Evolutionary conservation across 2,113 vertebrate genomes (phyloP), one percentile per base, ranked within the genome.

Genomic region (Polypterus bichir): DNA sequence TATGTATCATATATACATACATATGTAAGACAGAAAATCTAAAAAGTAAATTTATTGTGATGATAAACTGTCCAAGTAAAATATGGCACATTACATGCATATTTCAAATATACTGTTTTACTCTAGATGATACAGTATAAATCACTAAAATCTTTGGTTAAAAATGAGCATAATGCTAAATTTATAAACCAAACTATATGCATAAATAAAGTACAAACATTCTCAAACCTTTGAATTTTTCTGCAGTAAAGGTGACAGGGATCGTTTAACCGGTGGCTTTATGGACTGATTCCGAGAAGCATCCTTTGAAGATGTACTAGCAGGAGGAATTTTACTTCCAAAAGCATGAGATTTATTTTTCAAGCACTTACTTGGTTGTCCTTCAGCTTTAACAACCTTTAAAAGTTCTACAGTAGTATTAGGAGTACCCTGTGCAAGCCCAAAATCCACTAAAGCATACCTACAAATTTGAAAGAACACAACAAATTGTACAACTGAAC

Each of bases 361-460:
- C 60, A 62, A 78, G 71, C 75, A 83, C 69, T 82, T 86, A 83
- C 81, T 89, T 81, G 89, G 89, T 60, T 88, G 83, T n/a, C 78
- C 48, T 74, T 85, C 90, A 61, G 84, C 77, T 49, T 79, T 89
- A 63, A 87, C 79, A 71, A 91, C 85, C 89, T 89, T 97, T 63
- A 98, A 87, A 54, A 97, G 83, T 58, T 97, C 90, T 47, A 99
- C 90, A 83, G 89, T 86, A 0, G 92, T 98, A 76, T 97, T 89
- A 8, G 79, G 77, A 7, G 93, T 93, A 70, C 96, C 96, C 81
- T 99, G 96, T 56, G 93, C 96, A 73, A 99, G 83, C 74, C 96
- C 96, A 56, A 99, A 98, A 81, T 98, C 96, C 75, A 99, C 93
- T 66, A 99, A 84, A 2, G 96, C 86, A 48, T 92, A 98, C 78